Percentiles rank a stretch among this genome's conserved stretches.
Conservation (phyloP, 2,113 vertebrate genomes). For the Mohoua ochrocephala region DNA sequence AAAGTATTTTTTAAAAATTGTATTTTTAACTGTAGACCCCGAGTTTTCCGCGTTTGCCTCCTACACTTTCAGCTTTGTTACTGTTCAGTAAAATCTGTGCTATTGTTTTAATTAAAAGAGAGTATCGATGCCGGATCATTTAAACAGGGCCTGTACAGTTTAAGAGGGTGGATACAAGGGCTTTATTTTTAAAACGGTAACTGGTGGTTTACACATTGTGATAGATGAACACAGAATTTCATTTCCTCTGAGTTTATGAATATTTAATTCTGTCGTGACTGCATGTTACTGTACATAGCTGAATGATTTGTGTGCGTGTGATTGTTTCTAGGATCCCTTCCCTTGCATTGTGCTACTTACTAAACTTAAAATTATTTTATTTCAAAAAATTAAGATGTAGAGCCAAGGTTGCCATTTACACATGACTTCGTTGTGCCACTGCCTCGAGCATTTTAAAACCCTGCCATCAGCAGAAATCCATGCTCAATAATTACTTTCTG, state of each 20-base stretch:
- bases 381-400: constrained; percentile 45
- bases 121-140: not conserved
- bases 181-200: not conserved
- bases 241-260: constrained; percentile 47
- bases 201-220: not conserved
- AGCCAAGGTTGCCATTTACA: constrained; percentile 18
- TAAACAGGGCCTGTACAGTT: not conserved
- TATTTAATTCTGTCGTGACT: constrained; percentile 63
- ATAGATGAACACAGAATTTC: constrained; percentile 24
- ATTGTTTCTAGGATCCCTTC: constrained; percentile 36
- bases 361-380: constrained; percentile 44
- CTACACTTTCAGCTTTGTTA: not conserved
- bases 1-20: not conserved
- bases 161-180: not conserved
- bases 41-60: not conserved
- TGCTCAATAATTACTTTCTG: constrained; percentile 59
- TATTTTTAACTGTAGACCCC: not conserved
- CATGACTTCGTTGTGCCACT: not conserved
- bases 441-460: constrained; percentile 56
- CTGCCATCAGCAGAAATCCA: constrained; percentile 70
- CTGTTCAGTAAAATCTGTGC: constrained; percentile 26
- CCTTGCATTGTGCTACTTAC: not conserved
- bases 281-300: constrained; percentile 7
- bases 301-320: not conserved
- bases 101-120: constrained; percentile 43